Base-by-base conservation (phyloP, 2,888 invertebrate genomes). In the Phyllotreta striolata region DNA sequence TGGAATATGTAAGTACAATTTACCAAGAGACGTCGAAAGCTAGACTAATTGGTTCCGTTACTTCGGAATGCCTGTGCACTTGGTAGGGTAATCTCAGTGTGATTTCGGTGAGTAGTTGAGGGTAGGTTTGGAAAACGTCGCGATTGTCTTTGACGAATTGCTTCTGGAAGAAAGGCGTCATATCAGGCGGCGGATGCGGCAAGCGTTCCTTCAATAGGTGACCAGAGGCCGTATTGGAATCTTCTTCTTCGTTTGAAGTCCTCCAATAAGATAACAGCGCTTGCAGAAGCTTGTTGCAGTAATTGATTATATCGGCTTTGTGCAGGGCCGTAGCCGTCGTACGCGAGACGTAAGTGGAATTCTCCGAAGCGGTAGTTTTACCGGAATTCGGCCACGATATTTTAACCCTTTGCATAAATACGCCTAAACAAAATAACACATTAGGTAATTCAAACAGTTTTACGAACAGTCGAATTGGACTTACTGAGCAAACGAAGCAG, bases 71-170 rank as follows among this genome's bases (percentile, higher is more conserved):
- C 75, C 92, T 91, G 77, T 92, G 90, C 34, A 96, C 93, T 85
- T 97, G 96, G 78, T 97, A 97, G 0, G 98, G 97, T 62, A 98
- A 84, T 13, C 97, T 87, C 7, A 98, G 85, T 0, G 95, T 93
- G 88, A 98, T 94, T 84, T 98, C 98, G 58, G 98, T 96, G 24
- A 98, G 84, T n/a, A 98, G 85, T 70, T 95, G 93, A 7, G 95
- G 93, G 80, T 96, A 97, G 66, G 93, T 92, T 78, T 96, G 93
- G 79, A 98, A 96, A 38, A 98, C 92, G 78, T 98, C 97, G 55
- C 90, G 88, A 80, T 96, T 95, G 56, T 92, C 91, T 81, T 95
- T 96, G 40, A 97, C 92, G 77, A 96, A 96, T 78, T 95, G 95
- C 69, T 91, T 89, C 57, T 93, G 86, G 84, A 98, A 98, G 83